Base-by-base conservation (phyloP, 37 sponge, comb jelly and placozoan species). In the Amphimedon queenslandica region DNA sequence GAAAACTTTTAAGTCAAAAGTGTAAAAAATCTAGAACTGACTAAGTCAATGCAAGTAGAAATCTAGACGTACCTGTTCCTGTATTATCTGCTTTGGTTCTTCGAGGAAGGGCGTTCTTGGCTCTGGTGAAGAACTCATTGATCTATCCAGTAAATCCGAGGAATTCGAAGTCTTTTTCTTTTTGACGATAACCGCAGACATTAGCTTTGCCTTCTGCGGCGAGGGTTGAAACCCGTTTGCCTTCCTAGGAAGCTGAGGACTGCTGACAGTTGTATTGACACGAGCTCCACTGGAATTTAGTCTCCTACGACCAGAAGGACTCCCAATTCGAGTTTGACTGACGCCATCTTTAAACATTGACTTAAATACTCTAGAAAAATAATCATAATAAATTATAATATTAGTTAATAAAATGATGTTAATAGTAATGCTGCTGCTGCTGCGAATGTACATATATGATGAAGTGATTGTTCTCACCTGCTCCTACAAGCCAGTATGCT, bases 401-500 rank as follows among this genome's bases (percentile, higher is more conserved):
- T 13, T 40, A n/a, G n/a, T n/a, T n/a, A n/a, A n/a, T n/a, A n/a
- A n/a, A n/a, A n/a, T n/a, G n/a, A n/a, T n/a, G n/a, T n/a, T n/a
- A n/a, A n/a, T 47, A 1, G 27, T 13, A 30, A 71, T 16, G 32
- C 55, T 23, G 10, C 38, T 69, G 42, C 2, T 4, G 42, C 73
- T 25, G 30, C 32, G 29, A 21, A 28, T 37, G 6, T 63, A n/a
- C 64, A n/a, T 30, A 10, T 30, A 63, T 63, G 10, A 63, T 20
- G 21, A 64, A 21, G 37, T 2, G 0, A 32, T 28, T n/a, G 3
- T 2, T 64, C 92, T 78, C 16, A 92, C 93, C 80, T 82, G 77
- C 84, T 87, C 27, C 93, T 58, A 60, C 88, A 86, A 21, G 91
- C 88, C 66, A 94, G 73, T 16, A 94, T 77, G 27, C 92, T 88